Conservation (phyloP, 1,140 invertebrate species). For the Zaprionus lachaisei region DNA sequence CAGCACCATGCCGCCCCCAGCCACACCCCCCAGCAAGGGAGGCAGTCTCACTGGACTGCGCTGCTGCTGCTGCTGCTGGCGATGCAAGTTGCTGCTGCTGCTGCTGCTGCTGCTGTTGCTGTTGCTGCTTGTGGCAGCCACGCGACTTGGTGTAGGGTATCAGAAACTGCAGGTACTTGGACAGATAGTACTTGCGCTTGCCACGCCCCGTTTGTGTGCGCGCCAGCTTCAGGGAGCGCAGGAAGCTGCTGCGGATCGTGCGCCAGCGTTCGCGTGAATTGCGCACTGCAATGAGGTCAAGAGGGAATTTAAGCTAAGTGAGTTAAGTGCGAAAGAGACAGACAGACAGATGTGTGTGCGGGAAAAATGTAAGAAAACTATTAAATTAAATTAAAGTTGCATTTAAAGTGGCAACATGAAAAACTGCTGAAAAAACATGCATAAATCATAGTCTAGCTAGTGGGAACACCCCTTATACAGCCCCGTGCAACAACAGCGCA, state of each 20-base stretch:
- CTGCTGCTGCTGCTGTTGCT: neutral
- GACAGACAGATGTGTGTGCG: neutral
- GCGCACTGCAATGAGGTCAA: conserved; percentile 58
- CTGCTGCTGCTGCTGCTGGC: neutral
- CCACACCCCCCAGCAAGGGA: neutral
- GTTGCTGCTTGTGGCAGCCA: conserved; percentile 48
- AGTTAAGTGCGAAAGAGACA: neutral
- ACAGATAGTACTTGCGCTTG: conserved; percentile 80
- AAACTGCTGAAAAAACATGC: too few relatives aligned
- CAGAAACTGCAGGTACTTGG: conserved; percentile 78
- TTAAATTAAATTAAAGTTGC: neutral
- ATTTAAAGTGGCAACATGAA: neutral
- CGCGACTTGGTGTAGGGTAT: conserved; percentile 79
- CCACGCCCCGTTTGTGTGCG: conserved; percentile 76
- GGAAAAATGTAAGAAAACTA: neutral
- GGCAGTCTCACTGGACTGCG: neutral
- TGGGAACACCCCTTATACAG: too few relatives aligned
- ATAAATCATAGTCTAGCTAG: too few relatives aligned
- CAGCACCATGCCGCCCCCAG: conserved; percentile 52
- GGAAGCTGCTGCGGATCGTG: conserved; percentile 77
- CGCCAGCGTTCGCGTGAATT: conserved; percentile 80
- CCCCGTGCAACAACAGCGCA: too few relatives aligned
- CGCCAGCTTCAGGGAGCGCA: conserved; percentile 74
- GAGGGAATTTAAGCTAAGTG: neutral
- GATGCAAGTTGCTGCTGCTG: neutral